phyloP scores from a whole-genome alignment of 2,888 invertebrate species.

The Eremobia ochroleuca region DNA sequence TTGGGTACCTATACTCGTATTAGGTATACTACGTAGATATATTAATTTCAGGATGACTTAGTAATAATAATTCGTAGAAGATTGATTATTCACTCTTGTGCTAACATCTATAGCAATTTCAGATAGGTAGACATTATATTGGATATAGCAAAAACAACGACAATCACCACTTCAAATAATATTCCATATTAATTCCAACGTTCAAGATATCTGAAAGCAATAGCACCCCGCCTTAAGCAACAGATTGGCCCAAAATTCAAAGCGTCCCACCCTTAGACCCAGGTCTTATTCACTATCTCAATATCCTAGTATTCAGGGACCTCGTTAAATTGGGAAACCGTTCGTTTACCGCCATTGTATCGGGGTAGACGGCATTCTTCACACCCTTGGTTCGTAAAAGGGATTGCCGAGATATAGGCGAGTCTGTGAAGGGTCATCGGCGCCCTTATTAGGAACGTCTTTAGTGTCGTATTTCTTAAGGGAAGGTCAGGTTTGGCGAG shows the following conservation, averaged over 20 bases:
- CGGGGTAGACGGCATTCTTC: constrained; percentile 76
- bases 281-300: constrained; percentile 69
- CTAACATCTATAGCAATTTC: constrained; percentile 16
- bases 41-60: neutral
- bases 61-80: neutral
- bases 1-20: neutral
- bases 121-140: neutral
- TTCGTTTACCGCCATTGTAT: constrained; percentile 74
- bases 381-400: constrained; percentile 79
- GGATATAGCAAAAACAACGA: constrained; percentile 5
- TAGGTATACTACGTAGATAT: too few species aligned
- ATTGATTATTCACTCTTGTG: neutral
- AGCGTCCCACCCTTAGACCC: constrained; percentile 49
- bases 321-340: constrained; percentile 72
- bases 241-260: constrained; percentile 50
- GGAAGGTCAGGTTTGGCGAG: constrained; percentile 71
- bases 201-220: constrained; percentile 45
- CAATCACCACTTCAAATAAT: constrained; percentile 25
- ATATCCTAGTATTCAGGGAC: constrained; percentile 62
- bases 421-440: constrained; percentile 75
- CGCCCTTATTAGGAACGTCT: constrained; percentile 74
- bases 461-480: constrained; percentile 70
- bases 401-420: constrained; percentile 73
- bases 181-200: constrained; percentile 26
- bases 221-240: constrained; percentile 50